Evolutionary conservation across 2,797 vertebrate genomes (phyloP), one percentile per base, ranked within the genome.

Genomic region (Serranus cabrilla): DNA sequence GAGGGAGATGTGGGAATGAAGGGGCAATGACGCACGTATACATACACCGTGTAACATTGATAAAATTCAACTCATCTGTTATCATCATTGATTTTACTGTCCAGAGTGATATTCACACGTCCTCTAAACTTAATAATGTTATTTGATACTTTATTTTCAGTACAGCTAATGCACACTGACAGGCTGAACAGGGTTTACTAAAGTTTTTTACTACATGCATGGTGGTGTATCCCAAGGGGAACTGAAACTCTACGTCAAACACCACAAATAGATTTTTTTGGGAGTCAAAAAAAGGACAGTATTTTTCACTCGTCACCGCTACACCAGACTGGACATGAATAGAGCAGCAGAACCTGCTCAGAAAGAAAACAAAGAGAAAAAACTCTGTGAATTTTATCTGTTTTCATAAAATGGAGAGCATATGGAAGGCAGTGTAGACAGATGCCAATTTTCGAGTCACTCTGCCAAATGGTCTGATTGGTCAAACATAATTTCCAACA

Each of bases 61-160:
- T 76, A 75, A 31, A 82, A 74, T 71, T 45, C 62, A 68, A 55
- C 51, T 70, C 59, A 63, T 49, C 59, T n/a, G 70, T 80, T 77
- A 65, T 17, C 43, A 1, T 61, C 47, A 85, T 81, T 65, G 78
- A 78, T 63, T 81, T 62, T 63, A 71, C 76, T 49, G 23, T 76
- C 74, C 23, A 20, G 40, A 49, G 23, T 52, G 56, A 67, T 76
- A 86, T 64, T 80, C 84, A 81, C 62, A 71, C 43, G 55, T 71
- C 65, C 43, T 74, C 67, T 39, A 68, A 50, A 80, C 47, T 60
- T 64, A 75, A 74, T 74, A 71, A 78, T 61, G 34, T 45, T 67
- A 72, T 46, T 56, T 21, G 63, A 77, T 76, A 37, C 42, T 68
- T 71, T 71, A 58, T 73, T 86, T 69, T 70, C 66, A 56, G 37